phyloP scores from a whole-genome alignment of 37 sponge, comb jelly and placozoan species.

The Eunapius fragilis region DNA sequence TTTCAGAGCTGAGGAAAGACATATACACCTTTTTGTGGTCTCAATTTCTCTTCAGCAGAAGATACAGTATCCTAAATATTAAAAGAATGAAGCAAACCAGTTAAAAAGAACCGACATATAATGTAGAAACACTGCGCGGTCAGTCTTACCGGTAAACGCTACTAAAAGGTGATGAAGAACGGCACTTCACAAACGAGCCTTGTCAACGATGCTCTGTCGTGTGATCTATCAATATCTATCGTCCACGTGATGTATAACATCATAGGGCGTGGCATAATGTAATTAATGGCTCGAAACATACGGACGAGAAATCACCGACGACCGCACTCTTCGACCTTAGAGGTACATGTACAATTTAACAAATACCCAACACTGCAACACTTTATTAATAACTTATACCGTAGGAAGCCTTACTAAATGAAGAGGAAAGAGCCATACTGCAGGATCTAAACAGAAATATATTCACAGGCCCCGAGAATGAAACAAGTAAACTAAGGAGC shows the following conservation, averaged over 20 bases:
- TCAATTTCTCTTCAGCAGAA: constrained; percentile 20
- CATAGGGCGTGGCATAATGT: neutral
- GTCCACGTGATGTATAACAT: neutral
- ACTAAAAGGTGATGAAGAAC: neutral
- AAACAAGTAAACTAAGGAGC: neutral
- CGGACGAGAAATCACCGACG: neutral
- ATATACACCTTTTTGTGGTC: constrained; percentile 47
- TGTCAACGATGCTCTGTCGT: neutral
- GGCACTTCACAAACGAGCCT: neutral
- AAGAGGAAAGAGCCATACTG: constrained; percentile 61
- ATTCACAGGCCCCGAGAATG: constrained; percentile 1
- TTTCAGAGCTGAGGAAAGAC: constrained; percentile 67
- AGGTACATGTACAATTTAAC: neutral
- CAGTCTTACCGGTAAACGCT: neutral
- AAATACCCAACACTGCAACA: neutral
- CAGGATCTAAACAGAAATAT: constrained; percentile 16
- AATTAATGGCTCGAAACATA: neutral
- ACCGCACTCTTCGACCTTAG: neutral
- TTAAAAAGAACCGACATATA: neutral
- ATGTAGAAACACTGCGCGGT: neutral
- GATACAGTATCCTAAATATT: neutral
- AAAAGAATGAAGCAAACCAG: neutral
- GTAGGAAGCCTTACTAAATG: constrained; percentile 49
- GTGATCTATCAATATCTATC: neutral
- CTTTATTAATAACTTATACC: neutral